Base-by-base conservation (phyloP, 1,140 invertebrate species). In the Drosophila santomea region DNA sequence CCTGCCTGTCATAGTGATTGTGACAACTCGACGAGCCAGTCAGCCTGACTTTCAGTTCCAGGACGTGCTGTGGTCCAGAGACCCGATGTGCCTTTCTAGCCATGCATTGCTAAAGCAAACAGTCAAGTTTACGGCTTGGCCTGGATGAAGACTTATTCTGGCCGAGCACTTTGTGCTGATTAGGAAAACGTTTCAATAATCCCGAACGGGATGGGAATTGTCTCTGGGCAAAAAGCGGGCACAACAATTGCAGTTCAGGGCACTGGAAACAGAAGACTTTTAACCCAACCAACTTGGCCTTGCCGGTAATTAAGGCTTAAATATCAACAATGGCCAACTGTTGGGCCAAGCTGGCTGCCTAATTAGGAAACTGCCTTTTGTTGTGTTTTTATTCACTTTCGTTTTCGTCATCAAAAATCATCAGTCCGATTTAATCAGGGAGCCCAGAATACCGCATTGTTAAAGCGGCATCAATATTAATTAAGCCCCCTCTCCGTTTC, bases 391-490 rank as follows among this genome's bases (percentile, higher is more conserved):
- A 38, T 28, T 23, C 63, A n/a, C 36, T 71, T 41, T 71, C 52
- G 51, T 52, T 59, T 50, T 25, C 41, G 14, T 56, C 63, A 67
- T 81, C 82, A 71, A 81, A 83, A 84, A 69, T 77, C 76, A 77
- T 79, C 78, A 79, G 77, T 80, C 69, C 63, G 77, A 89, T 78
- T 80, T 80, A 89, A 89, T 89, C 80, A 90, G 85, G 63, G 63
- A 17, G 39, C 50, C 72, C 15, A 63, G 68, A 86, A 74, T 69
- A 63, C 52, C 51, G 45, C 79, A 86, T 86, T 88, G 72, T 83
- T 89, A 88, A 83, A 77, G 80, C 80, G 51, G 68, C 83, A 89
- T 89, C 84, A 89, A 89, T 89, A 89, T 89, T 89, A 89, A 89
- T 89, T 89, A 89, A 66, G 76, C 47, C 48, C 63, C 35, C 20